These are phyloP conservation scores for Ischnus inquisitorius DNA, from an alignment of 2,888 invertebrate genomes.

Conservation along the genomic window DNA sequence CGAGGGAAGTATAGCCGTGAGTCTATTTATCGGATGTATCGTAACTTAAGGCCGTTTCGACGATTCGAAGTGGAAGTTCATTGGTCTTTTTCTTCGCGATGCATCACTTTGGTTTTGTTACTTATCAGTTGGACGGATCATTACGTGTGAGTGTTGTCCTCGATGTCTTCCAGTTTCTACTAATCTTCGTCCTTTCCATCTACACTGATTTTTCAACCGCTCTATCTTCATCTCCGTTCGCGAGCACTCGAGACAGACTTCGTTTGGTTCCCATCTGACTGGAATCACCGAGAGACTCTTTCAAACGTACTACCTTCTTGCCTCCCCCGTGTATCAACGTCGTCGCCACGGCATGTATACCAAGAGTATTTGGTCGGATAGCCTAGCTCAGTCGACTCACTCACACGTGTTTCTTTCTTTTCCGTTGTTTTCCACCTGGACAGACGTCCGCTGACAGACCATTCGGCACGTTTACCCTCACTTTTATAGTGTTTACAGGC, in stretches of 20 bases:
- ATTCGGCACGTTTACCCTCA: slow-evolving; percentile 47
- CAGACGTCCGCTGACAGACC: slow-evolving; percentile 24
- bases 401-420: neutral
- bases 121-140: neutral
- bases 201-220: slow-evolving; percentile 21
- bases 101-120: neutral
- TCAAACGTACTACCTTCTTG: slow-evolving; percentile 22
- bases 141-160: neutral
- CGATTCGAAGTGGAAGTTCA: neutral
- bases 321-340: slow-evolving; percentile 41
- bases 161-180: slow-evolving; percentile 15
- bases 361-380: slow-evolving; percentile 35
- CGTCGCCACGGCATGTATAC: slow-evolving; percentile 3
- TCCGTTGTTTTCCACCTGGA: neutral
- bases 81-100: neutral
- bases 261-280: slow-evolving; percentile 32
- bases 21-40: neutral
- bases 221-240: slow-evolving; percentile 27
- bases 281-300: slow-evolving; percentile 47
- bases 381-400: slow-evolving; percentile 21
- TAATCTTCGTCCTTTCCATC: slow-evolving; percentile 38
- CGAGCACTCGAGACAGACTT: slow-evolving; percentile 37
- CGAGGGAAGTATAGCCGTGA: slow-evolving; percentile 19
- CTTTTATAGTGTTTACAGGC: slow-evolving; percentile 32
- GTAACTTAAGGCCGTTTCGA: neutral